Evolutionary conservation across 1,140 invertebrate genomes (phyloP).

Genomic region (Manduca sexta): DNA sequence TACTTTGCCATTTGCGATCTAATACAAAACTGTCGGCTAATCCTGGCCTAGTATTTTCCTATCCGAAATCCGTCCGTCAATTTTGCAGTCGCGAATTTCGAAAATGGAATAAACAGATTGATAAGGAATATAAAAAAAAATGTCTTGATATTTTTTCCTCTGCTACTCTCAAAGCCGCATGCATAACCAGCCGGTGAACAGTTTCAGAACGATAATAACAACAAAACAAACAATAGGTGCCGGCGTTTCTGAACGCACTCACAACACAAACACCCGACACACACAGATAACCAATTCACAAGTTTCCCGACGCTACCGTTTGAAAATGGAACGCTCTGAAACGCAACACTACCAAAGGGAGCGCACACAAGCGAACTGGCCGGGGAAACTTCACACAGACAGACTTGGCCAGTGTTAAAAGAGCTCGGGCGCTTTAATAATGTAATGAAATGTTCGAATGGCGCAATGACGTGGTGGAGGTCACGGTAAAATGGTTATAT

Average conservation of each 20-base stretch:
- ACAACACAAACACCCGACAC: constrained; percentile 34
- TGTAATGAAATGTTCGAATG: constrained; percentile 11
- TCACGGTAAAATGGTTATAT: constrained; percentile 30
- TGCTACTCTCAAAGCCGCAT: constrained; percentile 1
- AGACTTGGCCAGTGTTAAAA: constrained; percentile 10
- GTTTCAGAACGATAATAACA: constrained; percentile 39
- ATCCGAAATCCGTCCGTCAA: too few relatives aligned
- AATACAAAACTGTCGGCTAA: too few relatives aligned
- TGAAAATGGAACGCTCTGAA: constrained; percentile 35
- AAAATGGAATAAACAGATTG: too few relatives aligned
- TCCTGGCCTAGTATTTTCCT: too few relatives aligned
- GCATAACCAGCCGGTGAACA: constrained; percentile 11
- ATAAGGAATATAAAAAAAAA: too few relatives aligned
- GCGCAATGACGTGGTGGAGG: constrained; percentile 23
- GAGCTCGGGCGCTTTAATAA: constrained; percentile 30
- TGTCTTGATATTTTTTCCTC: neutral
- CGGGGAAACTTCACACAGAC: constrained; percentile 46
- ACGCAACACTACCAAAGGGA: constrained; percentile 29
- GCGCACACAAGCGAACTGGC: constrained; percentile 33
- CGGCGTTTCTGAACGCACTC: constrained; percentile 40
- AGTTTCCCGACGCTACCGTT: constrained; percentile 50
- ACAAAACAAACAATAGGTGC: constrained; percentile 65
- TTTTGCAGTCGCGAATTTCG: too few relatives aligned
- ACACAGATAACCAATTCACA: constrained; percentile 63
- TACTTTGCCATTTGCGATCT: neutral